Percentiles rank a stretch among this genome's conserved stretches.
Evolutionary conservation across 2,113 vertebrate species (phyloP).

Genomic region (Gallinago jamesoni): DNA sequence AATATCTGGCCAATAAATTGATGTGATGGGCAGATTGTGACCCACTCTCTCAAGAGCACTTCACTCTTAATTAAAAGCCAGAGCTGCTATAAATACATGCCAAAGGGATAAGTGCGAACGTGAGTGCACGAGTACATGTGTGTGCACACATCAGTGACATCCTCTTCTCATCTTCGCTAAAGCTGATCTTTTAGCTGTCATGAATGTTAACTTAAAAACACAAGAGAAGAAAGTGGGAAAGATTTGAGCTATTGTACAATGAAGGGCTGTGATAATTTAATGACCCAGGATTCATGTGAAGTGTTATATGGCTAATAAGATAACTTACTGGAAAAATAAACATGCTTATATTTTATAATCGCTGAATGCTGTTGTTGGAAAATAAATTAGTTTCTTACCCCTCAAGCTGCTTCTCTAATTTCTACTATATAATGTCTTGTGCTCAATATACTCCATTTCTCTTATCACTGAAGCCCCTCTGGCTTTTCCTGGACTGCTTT

Average conservation of each 20-base stretch:
- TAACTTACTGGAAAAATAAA: background rate
- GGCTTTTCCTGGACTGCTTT: slow-evolving; percentile 3
- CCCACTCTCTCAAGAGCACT: background rate
- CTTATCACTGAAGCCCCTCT: background rate
- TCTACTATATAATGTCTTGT: background rate
- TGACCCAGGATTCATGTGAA: background rate
- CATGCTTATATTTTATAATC: background rate
- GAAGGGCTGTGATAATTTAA: background rate
- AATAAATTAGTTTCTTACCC: slow-evolving; percentile 1
- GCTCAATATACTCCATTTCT: background rate
- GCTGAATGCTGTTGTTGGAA: background rate
- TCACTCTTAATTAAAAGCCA: background rate
- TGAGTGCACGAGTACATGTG: background rate
- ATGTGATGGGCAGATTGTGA: background rate
- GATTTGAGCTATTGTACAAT: background rate
- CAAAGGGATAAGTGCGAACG: background rate
- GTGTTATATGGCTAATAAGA: background rate
- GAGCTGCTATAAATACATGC: background rate
- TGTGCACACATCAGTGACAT: background rate
- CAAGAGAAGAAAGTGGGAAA: background rate
- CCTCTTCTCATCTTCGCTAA: background rate
- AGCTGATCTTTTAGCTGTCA: background rate
- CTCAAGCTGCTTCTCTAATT: background rate
- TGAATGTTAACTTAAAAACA: background rate
- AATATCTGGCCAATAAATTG: background rate